Evolutionary conservation across 2,113 vertebrate genomes (phyloP).

Genomic region (Myxocyprinus asiaticus): DNA sequence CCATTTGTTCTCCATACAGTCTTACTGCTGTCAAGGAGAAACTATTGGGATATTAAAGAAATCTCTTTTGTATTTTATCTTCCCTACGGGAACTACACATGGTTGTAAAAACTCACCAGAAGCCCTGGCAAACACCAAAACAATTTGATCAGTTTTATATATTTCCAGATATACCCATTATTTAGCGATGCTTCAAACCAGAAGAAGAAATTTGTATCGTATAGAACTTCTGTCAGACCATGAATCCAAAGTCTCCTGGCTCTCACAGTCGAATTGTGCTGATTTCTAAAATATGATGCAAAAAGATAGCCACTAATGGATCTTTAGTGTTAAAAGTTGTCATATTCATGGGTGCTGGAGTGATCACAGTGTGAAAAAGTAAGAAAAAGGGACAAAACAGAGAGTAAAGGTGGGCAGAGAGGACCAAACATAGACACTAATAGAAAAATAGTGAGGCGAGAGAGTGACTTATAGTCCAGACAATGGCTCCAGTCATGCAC

Average conservation of each 20-base stretch:
- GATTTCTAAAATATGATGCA: constrained; percentile 41
- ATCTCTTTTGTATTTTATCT: too few relatives aligned
- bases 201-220: not conserved
- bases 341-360: not conserved
- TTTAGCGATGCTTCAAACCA: not conserved
- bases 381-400: constrained; percentile 4
- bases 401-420: not conserved
- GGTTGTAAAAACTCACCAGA: not conserved
- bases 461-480: constrained; percentile 71
- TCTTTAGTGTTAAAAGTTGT: constrained; percentile 32
- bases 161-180: not conserved
- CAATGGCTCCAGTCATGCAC: constrained; percentile 70
- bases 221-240: not conserved
- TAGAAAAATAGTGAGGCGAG: constrained; percentile 19
- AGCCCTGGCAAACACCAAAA: too few relatives aligned
- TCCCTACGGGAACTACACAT: too few relatives aligned
- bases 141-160: not conserved
- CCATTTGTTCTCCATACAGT: too few relatives aligned
- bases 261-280: constrained; percentile 37
- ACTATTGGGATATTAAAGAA: not conserved
- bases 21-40: not conserved
- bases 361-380: not conserved
- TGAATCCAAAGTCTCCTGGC: constrained; percentile 29
- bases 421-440: not conserved
- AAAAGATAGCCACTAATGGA: constrained; percentile 40